Conservation (phyloP, 2,113 vertebrate species). For the Asarcornis scutulata region DNA sequence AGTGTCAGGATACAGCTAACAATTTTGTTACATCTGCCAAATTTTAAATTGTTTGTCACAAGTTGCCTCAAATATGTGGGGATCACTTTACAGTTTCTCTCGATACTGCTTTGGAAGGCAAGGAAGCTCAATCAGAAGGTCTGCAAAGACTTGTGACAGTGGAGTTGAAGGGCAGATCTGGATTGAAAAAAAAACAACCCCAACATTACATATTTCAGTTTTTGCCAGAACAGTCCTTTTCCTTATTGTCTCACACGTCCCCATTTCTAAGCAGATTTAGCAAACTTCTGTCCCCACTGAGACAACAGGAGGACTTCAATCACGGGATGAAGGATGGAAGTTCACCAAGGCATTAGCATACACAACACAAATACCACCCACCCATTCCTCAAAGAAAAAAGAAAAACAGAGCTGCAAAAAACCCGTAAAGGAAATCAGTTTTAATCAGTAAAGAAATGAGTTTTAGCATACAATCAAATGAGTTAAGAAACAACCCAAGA, state of each 20-base stretch:
- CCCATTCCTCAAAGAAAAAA: background rate
- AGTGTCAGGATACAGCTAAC: slow-evolving; percentile 56
- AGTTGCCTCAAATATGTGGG: background rate
- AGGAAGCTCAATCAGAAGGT: background rate
- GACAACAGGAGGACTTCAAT: background rate
- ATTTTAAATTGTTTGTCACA: slow-evolving; percentile 40
- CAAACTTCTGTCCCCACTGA: accelerated
- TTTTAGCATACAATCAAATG: accelerated
- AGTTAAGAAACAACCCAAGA: background rate
- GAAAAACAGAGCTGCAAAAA: background rate
- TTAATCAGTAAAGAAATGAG: background rate
- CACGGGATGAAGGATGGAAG: background rate
- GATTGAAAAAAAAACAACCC: too few relatives aligned
- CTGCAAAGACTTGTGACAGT: background rate
- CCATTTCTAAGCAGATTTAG: background rate
- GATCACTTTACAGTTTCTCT: background rate
- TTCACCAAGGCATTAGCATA: background rate
- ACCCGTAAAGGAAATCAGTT: background rate
- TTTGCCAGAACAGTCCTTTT: background rate
- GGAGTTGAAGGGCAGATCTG: background rate
- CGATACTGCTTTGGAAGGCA: background rate
- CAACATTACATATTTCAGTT: accelerated
- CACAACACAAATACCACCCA: accelerated
- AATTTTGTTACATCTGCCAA: slow-evolving; percentile 28
- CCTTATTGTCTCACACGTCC: accelerated